These are phyloP conservation scores for Schizopygopsis malacanthus DNA, from an alignment of 2,797 vertebrate genomes.

Conservation along the genomic window DNA sequence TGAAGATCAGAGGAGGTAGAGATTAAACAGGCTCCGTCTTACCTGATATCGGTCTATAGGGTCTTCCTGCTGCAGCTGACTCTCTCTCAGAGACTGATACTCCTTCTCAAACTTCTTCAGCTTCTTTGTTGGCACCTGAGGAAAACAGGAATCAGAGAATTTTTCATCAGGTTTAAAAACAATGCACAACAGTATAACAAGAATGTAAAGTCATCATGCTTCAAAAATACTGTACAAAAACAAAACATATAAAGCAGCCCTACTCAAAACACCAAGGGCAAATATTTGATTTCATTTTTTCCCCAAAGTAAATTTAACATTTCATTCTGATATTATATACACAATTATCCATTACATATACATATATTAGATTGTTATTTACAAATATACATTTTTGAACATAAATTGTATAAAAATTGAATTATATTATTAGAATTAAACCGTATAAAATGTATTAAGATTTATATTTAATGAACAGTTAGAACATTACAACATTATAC, in stretches of 20 bases:
- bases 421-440: not conserved
- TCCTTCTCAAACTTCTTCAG: conserved; percentile 99
- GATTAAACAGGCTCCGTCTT: conserved; percentile 48
- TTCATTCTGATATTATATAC: not conserved
- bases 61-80: conserved; percentile 95
- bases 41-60: conserved; percentile 98
- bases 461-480: not conserved
- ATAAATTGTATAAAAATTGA: not conserved
- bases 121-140: conserved; percentile 96
- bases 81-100: conserved; percentile 93
- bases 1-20: conserved; percentile 34
- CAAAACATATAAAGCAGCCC: not conserved
- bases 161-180: not conserved
- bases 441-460: not conserved
- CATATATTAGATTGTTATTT: not conserved
- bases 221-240: not conserved
- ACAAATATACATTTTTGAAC: not conserved
- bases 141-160: not conserved
- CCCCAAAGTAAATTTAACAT: not conserved
- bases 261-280: not conserved
- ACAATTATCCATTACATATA: not conserved
- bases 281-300: not conserved
- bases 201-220: not conserved
- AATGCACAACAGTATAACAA: not conserved
- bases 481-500: not conserved